Evolutionary conservation across 2,888 invertebrate genomes (phyloP), one percentile per base, ranked within the genome.

Genomic region (Rugalucina vietnamica): DNA sequence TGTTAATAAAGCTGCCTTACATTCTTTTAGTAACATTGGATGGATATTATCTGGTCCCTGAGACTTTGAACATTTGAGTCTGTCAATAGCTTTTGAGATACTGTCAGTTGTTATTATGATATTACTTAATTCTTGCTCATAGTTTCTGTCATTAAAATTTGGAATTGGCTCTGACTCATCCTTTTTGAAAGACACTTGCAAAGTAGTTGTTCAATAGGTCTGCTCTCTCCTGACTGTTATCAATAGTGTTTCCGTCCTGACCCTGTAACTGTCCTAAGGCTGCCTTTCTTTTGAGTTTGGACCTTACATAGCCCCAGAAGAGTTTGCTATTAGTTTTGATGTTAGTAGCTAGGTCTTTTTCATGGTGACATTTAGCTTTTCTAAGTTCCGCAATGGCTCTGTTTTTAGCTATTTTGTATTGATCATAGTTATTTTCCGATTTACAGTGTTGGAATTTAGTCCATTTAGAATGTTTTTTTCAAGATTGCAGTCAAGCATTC

Each of bases 291-390:
- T 78, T 82, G 27, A 73, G 32, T 32, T 74, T 78, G 0, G 78
- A 74, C 37, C 73, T 82, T 1, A 74, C 74, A 73, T 74, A 82
- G 73, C 73, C 74, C 74, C 69, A 82, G 37, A 82, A 82, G 24
- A 69, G 54, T 71, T 82, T 82, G 36, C 72, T 32, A 54, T 78
- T 76, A 2, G 76, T 73, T 49, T 81, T 81, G 1, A 50, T 76
- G 34, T 71, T 60, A 12, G 72, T 43, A 34, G 76, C 81, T n/a
- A 76, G 65, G 76, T 72, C 5, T 24, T 36, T 32, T 34, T 81
- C 76, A 12, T 73, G 34, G 3, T 72, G 8, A 49, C 77, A 76
- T 39, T 71, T 37, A 34, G 76, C 76, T n/a, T 27, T 76, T 37
- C 32, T 70, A 4, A 49, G 71, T 36, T 60, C 12, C 18, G 21